A percentile compares a stretch with the other conserved stretches of the same genome.
phyloP scores from a whole-genome alignment of 2,113 vertebrate genomes.

The Aspidoscelis tigris region DNA sequence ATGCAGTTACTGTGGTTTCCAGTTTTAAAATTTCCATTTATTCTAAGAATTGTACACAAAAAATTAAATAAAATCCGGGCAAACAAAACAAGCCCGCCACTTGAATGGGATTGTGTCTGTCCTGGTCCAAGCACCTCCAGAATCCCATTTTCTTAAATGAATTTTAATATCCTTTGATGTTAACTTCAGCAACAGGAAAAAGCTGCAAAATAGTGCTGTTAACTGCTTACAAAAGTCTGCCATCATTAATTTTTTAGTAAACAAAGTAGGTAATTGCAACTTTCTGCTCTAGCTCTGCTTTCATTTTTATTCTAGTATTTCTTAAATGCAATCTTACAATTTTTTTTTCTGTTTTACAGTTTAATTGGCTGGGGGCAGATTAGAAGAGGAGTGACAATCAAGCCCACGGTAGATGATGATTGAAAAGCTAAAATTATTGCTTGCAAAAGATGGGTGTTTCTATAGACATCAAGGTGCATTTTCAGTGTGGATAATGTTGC shows the following conservation, averaged over 20 bases:
- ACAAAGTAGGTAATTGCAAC: not conserved
- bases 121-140: too few species aligned
- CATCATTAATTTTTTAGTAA: not conserved
- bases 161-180: too few species aligned
- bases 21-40: too few species aligned
- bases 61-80: too few species aligned
- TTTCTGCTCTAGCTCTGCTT: too few species aligned
- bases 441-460: slow-evolving; percentile 60
- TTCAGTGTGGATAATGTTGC: slow-evolving; percentile 68
- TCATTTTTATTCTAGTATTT: slow-evolving; percentile 23
- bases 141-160: too few species aligned
- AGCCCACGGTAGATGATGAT: slow-evolving; percentile 96
- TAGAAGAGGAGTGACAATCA: slow-evolving; percentile 98
- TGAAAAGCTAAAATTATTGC: slow-evolving; percentile 75
- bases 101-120: too few species aligned
- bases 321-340: slow-evolving; percentile 24
- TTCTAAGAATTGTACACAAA: too few species aligned
- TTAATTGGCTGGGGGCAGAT: slow-evolving; percentile 99
- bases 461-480: slow-evolving; percentile 59
- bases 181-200: too few species aligned
- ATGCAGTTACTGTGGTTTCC: too few species aligned
- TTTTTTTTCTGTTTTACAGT: slow-evolving; percentile 72
- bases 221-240: not conserved
- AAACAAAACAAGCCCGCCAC: too few species aligned
- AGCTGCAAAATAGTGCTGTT: too few species aligned